Evolutionary conservation across 2,113 vertebrate genomes (phyloP), one percentile per base, ranked within the genome.

Genomic region (Oceanites oceanicus): DNA sequence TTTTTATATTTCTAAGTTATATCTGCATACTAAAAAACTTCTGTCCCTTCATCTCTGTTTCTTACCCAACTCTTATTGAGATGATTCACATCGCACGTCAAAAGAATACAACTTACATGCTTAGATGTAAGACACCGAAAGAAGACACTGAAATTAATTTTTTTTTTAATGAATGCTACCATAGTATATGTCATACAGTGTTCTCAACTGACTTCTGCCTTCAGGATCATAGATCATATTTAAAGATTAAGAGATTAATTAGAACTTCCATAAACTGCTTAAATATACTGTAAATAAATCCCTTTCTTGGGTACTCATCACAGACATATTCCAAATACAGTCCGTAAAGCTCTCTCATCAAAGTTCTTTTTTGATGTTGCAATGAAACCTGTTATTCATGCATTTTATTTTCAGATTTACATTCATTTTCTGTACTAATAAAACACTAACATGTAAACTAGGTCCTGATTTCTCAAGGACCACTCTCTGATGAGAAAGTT

Each of bases 381-480:
- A 90, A 86, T 73, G 32, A 95, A 86, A 86, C 15, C 23, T 47
- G 16, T 74, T 67, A 71, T 70, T 80, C n/a, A 55, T 22, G 32
- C 22, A 63, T 95, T 92, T 96, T 83, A 38, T 90, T 75, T 96
- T 67, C 68, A 84, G 47, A 73, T 93, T 91, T 78, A 36, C 10
- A 68, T 78, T 86, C 7, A 49, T 80, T 84, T 94, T 92, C 52
- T 86, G 10, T 63, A 22, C 44, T 68, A 87, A 75, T 67, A 84
- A 63, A 91, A 65, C 10, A 67, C 11, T 34, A 78, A 68, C 9
- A 36, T 27, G 55, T 50, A 88, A 88, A 70, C 56, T 32, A 44
- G 13, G 17, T 63, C 52, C 40, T 86, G 29, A n/a, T 75, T 93
- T 88, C 72, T 88, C 34, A 65, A 74, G 50, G 36, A 50, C 23